Conservation (phyloP, 2,797 vertebrate species). For the Sarcophilus harrisii region DNA sequence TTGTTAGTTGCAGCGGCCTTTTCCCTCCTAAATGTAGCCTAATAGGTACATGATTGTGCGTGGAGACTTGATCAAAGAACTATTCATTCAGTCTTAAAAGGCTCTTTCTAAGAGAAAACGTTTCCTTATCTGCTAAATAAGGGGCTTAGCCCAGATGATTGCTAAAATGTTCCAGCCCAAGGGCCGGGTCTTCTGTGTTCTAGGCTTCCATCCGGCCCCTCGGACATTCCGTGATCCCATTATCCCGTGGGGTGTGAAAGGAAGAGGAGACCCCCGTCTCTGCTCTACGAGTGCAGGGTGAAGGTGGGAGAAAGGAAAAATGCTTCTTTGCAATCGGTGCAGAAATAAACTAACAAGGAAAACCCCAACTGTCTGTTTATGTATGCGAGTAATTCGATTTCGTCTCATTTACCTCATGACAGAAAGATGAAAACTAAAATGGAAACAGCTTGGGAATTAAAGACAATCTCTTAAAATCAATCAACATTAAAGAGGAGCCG, state of each 20-base stretch:
- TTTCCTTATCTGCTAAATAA: neutral
- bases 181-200: neutral
- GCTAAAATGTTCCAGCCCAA: neutral
- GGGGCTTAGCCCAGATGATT: neutral
- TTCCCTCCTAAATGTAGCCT: neutral
- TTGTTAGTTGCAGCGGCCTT: neutral
- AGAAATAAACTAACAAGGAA: conserved; percentile 80
- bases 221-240: neutral
- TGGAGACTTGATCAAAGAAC: neutral
- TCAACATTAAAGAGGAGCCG: conserved; percentile 83
- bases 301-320: conserved; percentile 59
- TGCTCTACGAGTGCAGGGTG: neutral
- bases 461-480: conserved; percentile 83
- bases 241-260: neutral
- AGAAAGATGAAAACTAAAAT: conserved; percentile 85
- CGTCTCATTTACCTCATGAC: conserved; percentile 82
- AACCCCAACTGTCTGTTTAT: conserved; percentile 83
- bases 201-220: neutral
- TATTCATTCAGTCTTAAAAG: neutral
- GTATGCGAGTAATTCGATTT: conserved; percentile 83
- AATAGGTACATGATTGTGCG: neutral
- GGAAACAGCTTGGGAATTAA: conserved; percentile 85
- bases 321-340: conserved; percentile 63
- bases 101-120: neutral
- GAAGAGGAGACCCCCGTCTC: neutral